Base-by-base conservation (phyloP, 2,888 invertebrate species). In the Tipula confusa region DNA sequence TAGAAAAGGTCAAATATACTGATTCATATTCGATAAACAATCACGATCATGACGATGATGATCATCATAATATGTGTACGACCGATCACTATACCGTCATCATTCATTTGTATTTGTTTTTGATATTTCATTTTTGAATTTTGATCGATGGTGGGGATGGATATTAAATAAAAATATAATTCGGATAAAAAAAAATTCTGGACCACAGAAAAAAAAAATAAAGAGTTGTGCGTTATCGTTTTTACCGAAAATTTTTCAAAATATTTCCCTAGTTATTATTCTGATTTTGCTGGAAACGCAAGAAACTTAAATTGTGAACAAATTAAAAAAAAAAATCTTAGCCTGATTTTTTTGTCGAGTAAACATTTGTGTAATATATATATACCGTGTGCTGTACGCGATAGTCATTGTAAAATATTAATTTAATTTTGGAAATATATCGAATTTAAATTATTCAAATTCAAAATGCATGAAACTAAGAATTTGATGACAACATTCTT, bases 401-500 rank as follows among this genome's bases (percentile, higher is more conserved):
- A 31, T 31, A 80, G 80, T 80, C n/a, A 80, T n/a, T n/a, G 15
- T 80, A 31, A 80, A 80, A 13, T n/a, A n/a, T 64, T 64, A 24
- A 64, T 29, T 29, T 80, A n/a, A 29, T 80, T 29, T 29, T 29
- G 29, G 80, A 81, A 43, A n/a, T n/a, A 43, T n/a, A 38, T 29
- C 38, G n/a, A 81, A 38, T 83, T 29, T 79, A 64, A 84, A 28
- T 31, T n/a, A 83, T 48, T 81, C 29, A 84, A 24, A 83, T 48
- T 81, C 29, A 84, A 87, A 85, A 89, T 89, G 89, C 89, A 88
- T 89, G 94, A 94, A 90, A 92, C 94, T 86, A 92, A 91, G 86
- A 94, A 92, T 89, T 91, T 94, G 86, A 90, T 93, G 87, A 93
- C 93, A 88, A 94, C 94, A 86, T 94, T 94, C 88, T 88, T 93